Evolutionary conservation across 2,113 vertebrate species (phyloP).

Genomic region (Sander lucioperca): DNA sequence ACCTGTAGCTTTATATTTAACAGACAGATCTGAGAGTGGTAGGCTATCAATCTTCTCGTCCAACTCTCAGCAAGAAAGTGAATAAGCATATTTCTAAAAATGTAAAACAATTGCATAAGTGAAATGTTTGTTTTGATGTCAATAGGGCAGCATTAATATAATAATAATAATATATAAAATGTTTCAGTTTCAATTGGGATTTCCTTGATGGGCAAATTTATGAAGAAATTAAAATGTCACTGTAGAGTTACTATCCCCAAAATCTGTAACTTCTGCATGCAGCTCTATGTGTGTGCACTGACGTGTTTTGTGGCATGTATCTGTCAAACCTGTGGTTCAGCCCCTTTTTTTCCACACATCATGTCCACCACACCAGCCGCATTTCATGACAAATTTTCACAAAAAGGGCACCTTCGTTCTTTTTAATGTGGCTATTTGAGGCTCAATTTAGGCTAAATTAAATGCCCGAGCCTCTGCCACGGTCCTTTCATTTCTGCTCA

Average conservation of each 20-base stretch:
- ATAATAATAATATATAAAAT: too few relatives aligned
- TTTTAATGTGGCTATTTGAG: constrained; percentile 2
- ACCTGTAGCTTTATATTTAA: not conserved
- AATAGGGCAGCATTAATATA: constrained; percentile 1
- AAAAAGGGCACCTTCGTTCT: not conserved
- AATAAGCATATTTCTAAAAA: not conserved
- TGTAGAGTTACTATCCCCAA: not conserved
- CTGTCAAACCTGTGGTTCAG: constrained; percentile 1
- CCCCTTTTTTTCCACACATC: not conserved
- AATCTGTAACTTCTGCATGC: not conserved
- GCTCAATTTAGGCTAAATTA: constrained; percentile 6
- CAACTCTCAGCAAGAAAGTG: too few relatives aligned
- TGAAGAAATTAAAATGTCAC: not conserved
- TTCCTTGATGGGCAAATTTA: not conserved
- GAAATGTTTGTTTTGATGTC: constrained; percentile 13
- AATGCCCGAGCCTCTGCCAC: constrained; percentile 8
- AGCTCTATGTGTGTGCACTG: not conserved
- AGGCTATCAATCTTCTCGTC: too few relatives aligned
- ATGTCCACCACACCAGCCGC: not conserved
- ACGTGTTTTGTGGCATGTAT: not conserved
- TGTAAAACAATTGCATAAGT: not conserved
- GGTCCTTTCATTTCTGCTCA: constrained; percentile 4
- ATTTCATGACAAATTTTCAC: not conserved
- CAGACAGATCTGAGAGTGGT: too few relatives aligned
- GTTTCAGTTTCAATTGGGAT: not conserved